Conservation (phyloP, 2,797 vertebrate genomes). For the Rhyacichthys aspro region DNA sequence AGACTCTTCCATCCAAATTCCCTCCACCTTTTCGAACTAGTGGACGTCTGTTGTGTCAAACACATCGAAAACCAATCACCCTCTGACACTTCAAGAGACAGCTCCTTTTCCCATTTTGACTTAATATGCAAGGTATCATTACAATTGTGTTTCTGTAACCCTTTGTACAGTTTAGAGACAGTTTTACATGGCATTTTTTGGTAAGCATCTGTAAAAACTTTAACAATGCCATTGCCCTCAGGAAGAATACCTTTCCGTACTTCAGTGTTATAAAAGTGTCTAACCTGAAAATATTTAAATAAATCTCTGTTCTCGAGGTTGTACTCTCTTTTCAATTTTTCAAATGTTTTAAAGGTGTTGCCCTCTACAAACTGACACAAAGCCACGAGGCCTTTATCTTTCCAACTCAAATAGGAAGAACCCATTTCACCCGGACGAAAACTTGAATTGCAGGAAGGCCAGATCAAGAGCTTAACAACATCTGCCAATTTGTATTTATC, state of each 20-base stretch:
- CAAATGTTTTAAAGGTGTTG: neutral
- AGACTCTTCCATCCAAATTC: neutral
- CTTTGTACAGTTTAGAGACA: constrained; percentile 1
- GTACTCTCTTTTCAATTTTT: neutral
- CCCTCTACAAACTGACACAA: neutral
- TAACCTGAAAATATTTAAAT: neutral
- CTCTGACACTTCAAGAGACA: neutral
- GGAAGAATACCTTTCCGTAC: neutral
- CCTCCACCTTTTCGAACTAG: neutral
- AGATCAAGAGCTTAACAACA: neutral
- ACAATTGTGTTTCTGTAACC: neutral
- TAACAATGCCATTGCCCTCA: neutral
- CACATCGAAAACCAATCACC: constrained; percentile 7
- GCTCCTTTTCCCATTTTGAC: constrained; percentile 1
- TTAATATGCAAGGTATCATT: neutral
- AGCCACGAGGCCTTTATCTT: neutral
- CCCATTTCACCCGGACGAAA: neutral
- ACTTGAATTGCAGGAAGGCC: no score
- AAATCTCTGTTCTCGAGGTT: neutral
- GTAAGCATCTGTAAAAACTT: neutral
- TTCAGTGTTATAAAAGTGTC: constrained; percentile 3
- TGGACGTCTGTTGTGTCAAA: neutral
- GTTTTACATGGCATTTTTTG: neutral
- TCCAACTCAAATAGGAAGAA: neutral
- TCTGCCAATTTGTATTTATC: neutral